Evolutionary conservation across 1,140 invertebrate genomes (phyloP), one percentile per base, ranked within the genome.

Genomic region (Orchesella cincta): DNA sequence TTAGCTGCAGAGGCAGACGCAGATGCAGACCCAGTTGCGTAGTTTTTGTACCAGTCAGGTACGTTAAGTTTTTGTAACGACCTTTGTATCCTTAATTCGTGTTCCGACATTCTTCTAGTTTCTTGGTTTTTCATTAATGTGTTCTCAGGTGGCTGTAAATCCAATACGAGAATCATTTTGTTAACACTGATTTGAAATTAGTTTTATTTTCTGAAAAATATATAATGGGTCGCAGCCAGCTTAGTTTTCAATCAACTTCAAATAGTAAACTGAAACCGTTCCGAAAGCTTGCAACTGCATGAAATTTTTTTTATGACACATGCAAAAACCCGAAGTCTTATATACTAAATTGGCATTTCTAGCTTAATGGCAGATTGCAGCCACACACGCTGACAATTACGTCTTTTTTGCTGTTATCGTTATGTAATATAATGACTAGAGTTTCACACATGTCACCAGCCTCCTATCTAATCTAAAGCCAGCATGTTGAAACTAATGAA

Each of bases 21-120:
- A 1, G 62, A 67, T 26, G 62, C 26, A 31, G 67, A 28, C 12
- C 29, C 18, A 12, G 90, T 88, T 12, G 83, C 84, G 26, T 92
- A 92, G 84, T 93, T 93, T 86, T 93, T 94, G 88, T 94, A 95
- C 96, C 96, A 98, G 84, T 97, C 94, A 54, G 96, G 96, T 46
- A 97, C 91, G 86, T 96, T 95, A 74, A 98, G 90, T 82, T 94
- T 93, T 85, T 96, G 94, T 79, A 98, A 86, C 28, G 94, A 97
- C 80, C 94, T 91, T 85, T 96, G 93, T 73, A 98, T 93, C 74
- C 96, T 89, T 74, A 97, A 88, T 86, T 97, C 94, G 87, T 97
- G 94, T 86, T 96, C 95, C 72, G 93, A 94, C 83, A 94, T 88
- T 84, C 92, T 89, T 57, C 92, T 8, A 85, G 93, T 90, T 87